A percentile compares a stretch with the other conserved stretches of the same genome.
Evolutionary conservation across 2,113 vertebrate genomes (phyloP).

Genomic region (Trogon melanurus): DNA sequence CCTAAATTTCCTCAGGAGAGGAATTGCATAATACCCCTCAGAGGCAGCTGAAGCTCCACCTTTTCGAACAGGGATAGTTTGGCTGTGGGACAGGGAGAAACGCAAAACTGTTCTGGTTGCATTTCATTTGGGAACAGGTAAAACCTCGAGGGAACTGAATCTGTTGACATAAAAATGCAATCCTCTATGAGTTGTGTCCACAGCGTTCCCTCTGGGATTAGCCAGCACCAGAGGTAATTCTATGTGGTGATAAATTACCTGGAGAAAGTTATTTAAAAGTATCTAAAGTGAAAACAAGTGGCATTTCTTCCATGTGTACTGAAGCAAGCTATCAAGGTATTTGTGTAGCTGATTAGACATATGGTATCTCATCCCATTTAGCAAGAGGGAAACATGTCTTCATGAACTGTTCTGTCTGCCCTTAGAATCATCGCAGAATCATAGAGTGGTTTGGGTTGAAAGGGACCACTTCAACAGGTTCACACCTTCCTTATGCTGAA

Average conservation of each 20-base stretch:
- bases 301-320: neutral
- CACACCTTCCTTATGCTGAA: no score
- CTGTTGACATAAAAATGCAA: neutral
- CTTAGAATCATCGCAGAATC: neutral
- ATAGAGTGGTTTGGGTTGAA: no score
- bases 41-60: neutral
- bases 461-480: no score
- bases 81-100: neutral
- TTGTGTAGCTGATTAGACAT: neutral
- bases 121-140: neutral
- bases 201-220: neutral
- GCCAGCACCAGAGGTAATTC: neutral
- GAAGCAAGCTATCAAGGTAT: neutral
- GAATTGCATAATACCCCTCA: neutral
- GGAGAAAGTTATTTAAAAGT: neutral
- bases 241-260: neutral
- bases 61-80: neutral
- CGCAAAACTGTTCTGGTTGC: neutral
- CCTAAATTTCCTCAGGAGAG: neutral
- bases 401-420: neutral
- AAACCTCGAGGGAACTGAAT: neutral
- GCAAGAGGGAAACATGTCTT: neutral
- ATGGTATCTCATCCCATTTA: neutral
- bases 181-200: rapidly evolving
- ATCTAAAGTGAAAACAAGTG: neutral